These are phyloP conservation scores for Flexamia atlantica DNA, from an alignment of 2,888 invertebrate species.

Conservation along the genomic window DNA sequence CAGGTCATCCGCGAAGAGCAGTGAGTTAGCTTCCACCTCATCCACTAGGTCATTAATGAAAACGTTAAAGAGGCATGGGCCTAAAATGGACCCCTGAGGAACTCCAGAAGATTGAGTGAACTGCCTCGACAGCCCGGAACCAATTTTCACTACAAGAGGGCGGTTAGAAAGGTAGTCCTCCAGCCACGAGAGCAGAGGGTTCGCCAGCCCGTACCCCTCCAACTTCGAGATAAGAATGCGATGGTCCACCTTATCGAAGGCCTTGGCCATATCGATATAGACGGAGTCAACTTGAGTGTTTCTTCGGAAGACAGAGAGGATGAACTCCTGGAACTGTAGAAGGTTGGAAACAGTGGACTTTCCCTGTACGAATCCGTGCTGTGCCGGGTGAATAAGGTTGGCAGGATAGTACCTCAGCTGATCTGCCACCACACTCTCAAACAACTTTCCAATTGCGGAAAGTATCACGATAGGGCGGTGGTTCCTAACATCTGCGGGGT, in stretches of 20 bases:
- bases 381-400: neutral
- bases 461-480: neutral
- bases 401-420: neutral
- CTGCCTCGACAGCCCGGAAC: neutral
- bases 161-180: too few relatives aligned
- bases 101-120: slow-evolving; percentile 22
- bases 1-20: neutral
- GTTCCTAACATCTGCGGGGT: slow-evolving; percentile 12
- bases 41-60: slow-evolving; percentile 17
- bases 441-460: neutral
- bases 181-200: neutral
- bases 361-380: slow-evolving; percentile 24
- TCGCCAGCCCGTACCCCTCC: neutral
- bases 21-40: neutral
- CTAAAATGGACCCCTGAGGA: slow-evolving; percentile 28
- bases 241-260: slow-evolving; percentile 41
- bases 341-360: slow-evolving; percentile 8
- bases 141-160: slow-evolving; percentile 1
- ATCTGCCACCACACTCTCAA: neutral
- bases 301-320: slow-evolving; percentile 1
- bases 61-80: slow-evolving; percentile 16
- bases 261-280: slow-evolving; percentile 25
- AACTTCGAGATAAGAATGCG: neutral
- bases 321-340: slow-evolving; percentile 19
- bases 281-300: slow-evolving; percentile 3